Evolutionary conservation across 2,888 invertebrate species (phyloP).

Genomic region (Tetrapedia diversipes): DNA sequence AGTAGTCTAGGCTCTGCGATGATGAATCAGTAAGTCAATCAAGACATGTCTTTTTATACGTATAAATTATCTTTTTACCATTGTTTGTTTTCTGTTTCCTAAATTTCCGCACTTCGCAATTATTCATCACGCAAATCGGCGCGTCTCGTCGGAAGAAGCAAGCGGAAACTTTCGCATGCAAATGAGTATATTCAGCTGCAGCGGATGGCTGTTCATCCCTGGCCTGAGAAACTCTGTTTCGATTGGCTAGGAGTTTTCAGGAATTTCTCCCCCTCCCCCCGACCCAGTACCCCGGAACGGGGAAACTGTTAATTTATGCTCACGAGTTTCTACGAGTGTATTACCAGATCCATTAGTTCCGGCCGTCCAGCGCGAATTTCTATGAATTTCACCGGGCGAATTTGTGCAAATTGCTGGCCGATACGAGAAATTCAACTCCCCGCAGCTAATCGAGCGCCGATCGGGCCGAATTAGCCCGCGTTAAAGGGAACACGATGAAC

Average conservation of each 20-base stretch:
- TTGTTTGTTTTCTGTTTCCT: no score
- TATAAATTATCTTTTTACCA: no score
- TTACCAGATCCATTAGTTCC: slow-evolving; percentile 34
- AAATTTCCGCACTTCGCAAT: no score
- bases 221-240: slow-evolving; percentile 11
- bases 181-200: neutral
- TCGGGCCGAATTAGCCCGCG: slow-evolving; percentile 19
- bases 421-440: slow-evolving; percentile 35
- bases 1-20: no score
- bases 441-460: slow-evolving; percentile 27
- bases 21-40: no score
- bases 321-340: slow-evolving; percentile 29
- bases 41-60: no score
- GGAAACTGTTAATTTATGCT: slow-evolving; percentile 36
- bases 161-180: no score
- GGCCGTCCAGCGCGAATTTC: slow-evolving; percentile 28
- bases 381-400: slow-evolving; percentile 30
- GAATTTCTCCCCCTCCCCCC: no score
- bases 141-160: no score
- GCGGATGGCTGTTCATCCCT: neutral
- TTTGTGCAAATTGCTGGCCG: slow-evolving; percentile 30
- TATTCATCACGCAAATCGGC: no score
- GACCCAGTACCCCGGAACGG: neutral
- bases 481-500: neutral
- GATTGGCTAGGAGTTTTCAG: slow-evolving; percentile 10